Base-by-base conservation (phyloP, 2,113 vertebrate species). In the Coturnix japonica region DNA sequence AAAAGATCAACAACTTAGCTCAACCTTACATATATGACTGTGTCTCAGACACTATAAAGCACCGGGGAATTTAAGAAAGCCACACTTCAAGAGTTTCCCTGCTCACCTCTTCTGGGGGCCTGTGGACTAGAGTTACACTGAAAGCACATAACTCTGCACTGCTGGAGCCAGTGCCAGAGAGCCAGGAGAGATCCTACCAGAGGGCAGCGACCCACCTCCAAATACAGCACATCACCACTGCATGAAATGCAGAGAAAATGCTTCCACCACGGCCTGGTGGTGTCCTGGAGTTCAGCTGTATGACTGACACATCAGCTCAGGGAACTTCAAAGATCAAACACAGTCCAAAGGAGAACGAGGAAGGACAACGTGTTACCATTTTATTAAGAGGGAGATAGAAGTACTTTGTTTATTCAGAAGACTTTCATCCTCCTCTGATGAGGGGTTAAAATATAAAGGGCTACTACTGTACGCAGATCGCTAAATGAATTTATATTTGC, bases 141-240 rank as follows among this genome's bases (percentile, higher is more conserved):
- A 47, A 4, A 2, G 39, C 0, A 0, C 0, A 0, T 22, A 60
- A 60, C 2, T 7, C 39, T 2, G 1, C 23, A n/a, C 18, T 13
- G 35, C 7, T 65, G 43, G 18, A 70, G 43, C 13, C 15, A 20
- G 15, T n/a, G 44, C 35, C 1, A 1, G 53, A 76, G 44, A 23
- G 30, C 1, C 2, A 0, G 47, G 46, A 71, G 17, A 22, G 53
- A 71, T 46, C 31, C 59, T 25, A 20, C 8, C 6, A 6, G 21
- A 30, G 16, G 19, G 43, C 7, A 70, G 4, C 11, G 1, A 71
- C 37, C 59, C 59, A 79, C 22, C 43, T 69, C 57, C 12, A 67
- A 44, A 53, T n/a, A 23, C n/a, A 91, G 49, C 14, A 69, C 7
- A 15, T 43, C 60, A 54, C 5, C 0, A 0, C 20, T 61, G 47